phyloP scores from a whole-genome alignment of 2,113 vertebrate species.

The Cavia aperea region DNA sequence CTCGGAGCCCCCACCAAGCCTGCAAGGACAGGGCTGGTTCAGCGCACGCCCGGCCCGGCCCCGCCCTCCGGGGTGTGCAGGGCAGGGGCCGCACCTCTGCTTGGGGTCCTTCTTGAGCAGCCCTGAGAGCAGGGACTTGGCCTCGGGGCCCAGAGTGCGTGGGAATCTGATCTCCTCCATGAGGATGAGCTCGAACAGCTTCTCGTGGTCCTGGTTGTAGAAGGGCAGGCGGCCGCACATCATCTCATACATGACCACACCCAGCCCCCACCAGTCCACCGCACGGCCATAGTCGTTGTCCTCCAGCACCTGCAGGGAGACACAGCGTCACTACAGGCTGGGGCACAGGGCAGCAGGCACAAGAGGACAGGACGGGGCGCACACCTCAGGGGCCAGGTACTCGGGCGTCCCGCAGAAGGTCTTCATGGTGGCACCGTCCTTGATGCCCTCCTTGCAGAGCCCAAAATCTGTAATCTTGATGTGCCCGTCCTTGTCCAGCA shows the following conservation, averaged over 20 bases:
- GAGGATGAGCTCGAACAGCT: slow-evolving; percentile 84
- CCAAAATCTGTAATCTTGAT: slow-evolving; percentile 99
- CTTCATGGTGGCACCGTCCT: slow-evolving; percentile 97
- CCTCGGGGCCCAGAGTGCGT: slow-evolving; percentile 82
- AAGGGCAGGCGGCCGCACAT: slow-evolving; percentile 84
- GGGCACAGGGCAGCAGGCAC: rapidly evolving
- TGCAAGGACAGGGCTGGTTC: slow-evolving; percentile 54
- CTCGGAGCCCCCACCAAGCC: slow-evolving; percentile 93
- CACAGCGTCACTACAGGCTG: neutral
- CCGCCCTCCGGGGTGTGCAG: neutral
- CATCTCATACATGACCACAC: slow-evolving; percentile 87
- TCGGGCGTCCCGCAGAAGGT: slow-evolving; percentile 99
- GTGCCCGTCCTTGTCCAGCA: slow-evolving; percentile 98
- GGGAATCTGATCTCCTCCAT: slow-evolving; percentile 86
- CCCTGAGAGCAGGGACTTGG: slow-evolving; percentile 81
- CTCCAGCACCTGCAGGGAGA: slow-evolving; percentile 78
- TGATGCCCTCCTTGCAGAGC: slow-evolving; percentile 97
- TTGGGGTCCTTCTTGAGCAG: slow-evolving; percentile 85
- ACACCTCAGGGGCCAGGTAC: slow-evolving; percentile 96
- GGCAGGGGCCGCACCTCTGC: slow-evolving; percentile 74
- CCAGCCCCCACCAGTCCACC: slow-evolving; percentile 85
- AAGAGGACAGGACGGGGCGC: neutral
- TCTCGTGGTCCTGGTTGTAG: slow-evolving; percentile 86
- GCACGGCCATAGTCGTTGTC: slow-evolving; percentile 84
- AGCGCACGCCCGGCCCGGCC: rapidly evolving